Percentiles rank a stretch among this genome's conserved stretches.
Conservation (phyloP, 2,113 vertebrate genomes). For the Rhabdomys dilectus region DNA sequence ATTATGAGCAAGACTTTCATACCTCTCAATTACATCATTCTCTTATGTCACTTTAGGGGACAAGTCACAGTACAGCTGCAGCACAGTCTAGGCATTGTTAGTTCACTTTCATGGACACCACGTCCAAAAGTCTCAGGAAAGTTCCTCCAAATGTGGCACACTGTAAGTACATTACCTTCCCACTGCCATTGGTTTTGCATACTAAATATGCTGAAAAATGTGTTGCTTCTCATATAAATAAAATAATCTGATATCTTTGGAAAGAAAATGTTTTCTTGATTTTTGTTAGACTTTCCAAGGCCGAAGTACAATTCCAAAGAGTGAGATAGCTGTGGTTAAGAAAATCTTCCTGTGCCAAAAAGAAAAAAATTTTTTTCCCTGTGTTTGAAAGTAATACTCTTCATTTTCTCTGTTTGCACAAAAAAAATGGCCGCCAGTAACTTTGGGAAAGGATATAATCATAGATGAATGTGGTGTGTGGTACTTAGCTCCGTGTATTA, state of each 20-base stretch:
- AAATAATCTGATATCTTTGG: conserved; percentile 24
- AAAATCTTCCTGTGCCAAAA: background rate
- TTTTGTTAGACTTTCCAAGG: background rate
- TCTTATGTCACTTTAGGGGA: background rate
- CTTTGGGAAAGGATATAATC: background rate
- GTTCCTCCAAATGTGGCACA: background rate
- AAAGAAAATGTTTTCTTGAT: background rate
- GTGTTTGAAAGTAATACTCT: background rate
- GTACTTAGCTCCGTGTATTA: background rate
- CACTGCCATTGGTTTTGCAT: background rate
- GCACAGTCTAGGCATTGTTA: background rate
- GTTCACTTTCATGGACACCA: background rate
- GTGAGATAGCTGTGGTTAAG: background rate
- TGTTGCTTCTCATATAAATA: background rate
- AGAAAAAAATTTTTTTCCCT: background rate
- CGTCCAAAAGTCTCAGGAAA: background rate
- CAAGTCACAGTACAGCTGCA: background rate
- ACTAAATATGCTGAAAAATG: background rate
- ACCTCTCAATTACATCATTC: background rate
- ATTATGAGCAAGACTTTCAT: background rate
- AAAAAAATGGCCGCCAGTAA: background rate
- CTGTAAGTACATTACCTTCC: background rate
- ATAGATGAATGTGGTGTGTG: background rate
- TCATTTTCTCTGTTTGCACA: background rate
- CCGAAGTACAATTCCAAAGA: background rate